Percentiles rank a stretch among this genome's conserved stretches.
These are phyloP conservation scores for Arremon aurantiirostris DNA, from an alignment of 2,797 vertebrate species.

Conservation along the genomic window DNA sequence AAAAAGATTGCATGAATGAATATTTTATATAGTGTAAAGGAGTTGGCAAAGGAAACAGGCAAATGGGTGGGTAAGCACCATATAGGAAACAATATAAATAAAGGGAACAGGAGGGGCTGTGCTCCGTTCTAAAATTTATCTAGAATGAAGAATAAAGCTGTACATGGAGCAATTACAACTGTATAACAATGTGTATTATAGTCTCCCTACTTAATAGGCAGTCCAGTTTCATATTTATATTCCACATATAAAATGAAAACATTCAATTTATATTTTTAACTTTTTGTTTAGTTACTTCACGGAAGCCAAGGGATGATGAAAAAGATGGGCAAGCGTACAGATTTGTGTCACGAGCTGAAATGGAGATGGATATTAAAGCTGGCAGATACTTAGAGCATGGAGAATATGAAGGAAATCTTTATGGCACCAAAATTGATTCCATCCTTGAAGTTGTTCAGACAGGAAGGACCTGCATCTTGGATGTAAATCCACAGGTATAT, in stretches of 20 bases:
- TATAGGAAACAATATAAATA: neutral
- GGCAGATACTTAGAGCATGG: slow-evolving; percentile 95
- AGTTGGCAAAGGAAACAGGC: neutral
- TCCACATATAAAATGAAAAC: neutral
- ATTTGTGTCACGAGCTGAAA: slow-evolving; percentile 88
- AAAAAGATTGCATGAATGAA: neutral
- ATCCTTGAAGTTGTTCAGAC: slow-evolving; percentile 92
- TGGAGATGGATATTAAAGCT: slow-evolving; percentile 92
- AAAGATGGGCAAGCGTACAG: slow-evolving; percentile 92
- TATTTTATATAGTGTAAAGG: neutral
- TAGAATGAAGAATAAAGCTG: neutral
- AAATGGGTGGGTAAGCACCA: neutral
- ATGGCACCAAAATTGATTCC: slow-evolving; percentile 97
- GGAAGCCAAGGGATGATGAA: slow-evolving; percentile 91
- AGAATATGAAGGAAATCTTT: slow-evolving; percentile 96
- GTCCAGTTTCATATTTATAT: neutral
- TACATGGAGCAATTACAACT: neutral
- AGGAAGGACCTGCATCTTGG: slow-evolving; percentile 93
- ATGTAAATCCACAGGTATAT: slow-evolving; percentile 94
- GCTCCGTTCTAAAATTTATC: neutral
- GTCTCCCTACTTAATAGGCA: neutral
- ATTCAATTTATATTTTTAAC: neutral
- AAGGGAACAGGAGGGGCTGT: neutral
- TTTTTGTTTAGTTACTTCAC: slow-evolving; percentile 87
- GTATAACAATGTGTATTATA: neutral